Evolutionary conservation across 2,888 invertebrate species (phyloP).

Genomic region (Drosophila antonietae): DNA sequence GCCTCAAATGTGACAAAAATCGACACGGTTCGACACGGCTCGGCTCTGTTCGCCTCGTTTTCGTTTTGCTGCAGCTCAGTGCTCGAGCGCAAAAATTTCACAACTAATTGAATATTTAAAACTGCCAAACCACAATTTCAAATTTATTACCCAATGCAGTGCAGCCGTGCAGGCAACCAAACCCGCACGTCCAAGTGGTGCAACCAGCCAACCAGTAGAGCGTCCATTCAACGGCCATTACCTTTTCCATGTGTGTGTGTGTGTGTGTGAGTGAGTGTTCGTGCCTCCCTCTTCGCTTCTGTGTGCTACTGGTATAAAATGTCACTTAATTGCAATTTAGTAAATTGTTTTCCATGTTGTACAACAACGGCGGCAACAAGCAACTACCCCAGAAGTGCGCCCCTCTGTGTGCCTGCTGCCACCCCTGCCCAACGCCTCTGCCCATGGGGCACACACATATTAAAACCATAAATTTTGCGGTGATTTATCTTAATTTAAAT

Average conservation of each 20-base stretch:
- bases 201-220: constrained; percentile 17
- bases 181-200: constrained; percentile 13
- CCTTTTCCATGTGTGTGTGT: constrained; percentile 44
- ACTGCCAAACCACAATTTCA: constrained; percentile 82
- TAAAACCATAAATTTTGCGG: constrained; percentile 83
- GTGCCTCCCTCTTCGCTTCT: neutral
- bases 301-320: constrained; percentile 67
- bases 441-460: constrained; percentile 52
- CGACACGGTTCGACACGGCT: constrained; percentile 37
- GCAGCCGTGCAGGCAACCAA: constrained; percentile 14
- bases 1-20: constrained; percentile 51
- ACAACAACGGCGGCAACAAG: constrained; percentile 79
- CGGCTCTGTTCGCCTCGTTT: neutral
- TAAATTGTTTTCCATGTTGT: constrained; percentile 82
- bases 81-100: constrained; percentile 70
- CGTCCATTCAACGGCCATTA: constrained; percentile 65
- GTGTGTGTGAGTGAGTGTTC: constrained; percentile 11
- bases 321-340: constrained; percentile 83
- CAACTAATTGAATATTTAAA: constrained; percentile 83
- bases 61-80: constrained; percentile 16
- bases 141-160: constrained; percentile 80
- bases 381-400: constrained; percentile 39
- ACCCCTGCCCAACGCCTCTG: neutral
- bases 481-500: constrained; percentile 85
- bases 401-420: neutral